A percentile compares a stretch with the other conserved stretches of the same genome.
These are phyloP conservation scores for Octonoba sinensis DNA, from an alignment of 2,888 invertebrate species.

Conservation along the genomic window DNA sequence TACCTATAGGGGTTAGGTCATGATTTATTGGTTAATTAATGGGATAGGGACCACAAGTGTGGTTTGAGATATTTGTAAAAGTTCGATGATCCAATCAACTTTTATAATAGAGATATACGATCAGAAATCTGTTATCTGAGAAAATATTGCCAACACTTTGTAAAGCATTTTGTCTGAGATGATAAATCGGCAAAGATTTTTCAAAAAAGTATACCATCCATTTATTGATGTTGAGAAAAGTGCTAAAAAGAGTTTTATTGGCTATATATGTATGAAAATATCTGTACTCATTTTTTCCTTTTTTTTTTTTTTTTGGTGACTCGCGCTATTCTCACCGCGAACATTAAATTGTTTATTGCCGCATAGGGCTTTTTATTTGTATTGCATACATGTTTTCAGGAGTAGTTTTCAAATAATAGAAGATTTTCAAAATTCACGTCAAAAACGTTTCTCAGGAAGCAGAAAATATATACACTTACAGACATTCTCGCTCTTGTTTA, in stretches of 20 bases:
- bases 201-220: background rate
- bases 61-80: constrained; percentile 10
- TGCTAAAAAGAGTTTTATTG: background rate
- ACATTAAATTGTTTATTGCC: too few species aligned
- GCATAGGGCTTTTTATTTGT: too few species aligned
- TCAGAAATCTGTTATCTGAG: constrained; percentile 42
- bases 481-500: too few species aligned
- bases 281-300: too few species aligned
- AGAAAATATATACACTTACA: too few species aligned
- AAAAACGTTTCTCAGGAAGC: too few species aligned
- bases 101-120: constrained; percentile 32
- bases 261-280: background rate
- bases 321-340: too few species aligned
- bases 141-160: constrained; percentile 33
- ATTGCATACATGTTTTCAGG: too few species aligned
- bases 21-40: constrained; percentile 55
- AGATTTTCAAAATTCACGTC: too few species aligned
- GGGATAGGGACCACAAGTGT: constrained; percentile 12
- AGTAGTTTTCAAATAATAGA: too few species aligned
- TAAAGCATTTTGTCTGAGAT: constrained; percentile 21
- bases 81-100: constrained; percentile 42
- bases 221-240: background rate
- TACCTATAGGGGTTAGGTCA: constrained; percentile 18
- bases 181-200: background rate
- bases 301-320: background rate